Evolutionary conservation across 2,888 invertebrate genomes (phyloP).

Genomic region (Leptinotarsa juncta): DNA sequence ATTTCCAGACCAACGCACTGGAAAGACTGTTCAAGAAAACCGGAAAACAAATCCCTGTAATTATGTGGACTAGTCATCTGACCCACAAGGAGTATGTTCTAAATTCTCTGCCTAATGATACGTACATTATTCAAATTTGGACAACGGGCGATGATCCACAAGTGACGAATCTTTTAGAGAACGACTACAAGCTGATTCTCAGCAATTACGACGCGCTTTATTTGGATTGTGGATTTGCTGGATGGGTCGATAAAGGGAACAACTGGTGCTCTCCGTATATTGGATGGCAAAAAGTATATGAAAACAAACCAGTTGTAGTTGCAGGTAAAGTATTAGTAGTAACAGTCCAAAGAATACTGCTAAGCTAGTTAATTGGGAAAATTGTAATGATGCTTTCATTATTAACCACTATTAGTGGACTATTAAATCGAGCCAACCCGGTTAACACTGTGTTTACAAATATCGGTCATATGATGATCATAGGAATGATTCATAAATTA

Average conservation of each 20-base stretch:
- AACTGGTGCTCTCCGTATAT: constrained; percentile 94
- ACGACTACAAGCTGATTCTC: constrained; percentile 81
- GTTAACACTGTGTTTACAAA: too few relatives aligned
- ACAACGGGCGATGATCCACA: constrained; percentile 76
- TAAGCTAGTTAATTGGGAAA: too few relatives aligned
- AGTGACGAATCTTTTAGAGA: constrained; percentile 75
- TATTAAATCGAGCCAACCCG: too few relatives aligned
- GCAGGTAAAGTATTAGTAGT: constrained; percentile 60
- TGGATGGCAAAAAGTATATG: constrained; percentile 89
- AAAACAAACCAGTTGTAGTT: constrained; percentile 76
- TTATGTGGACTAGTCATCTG: constrained; percentile 86
- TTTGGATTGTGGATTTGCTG: constrained; percentile 86
- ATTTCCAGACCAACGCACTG: constrained; percentile 79
- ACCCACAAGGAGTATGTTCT: constrained; percentile 76
- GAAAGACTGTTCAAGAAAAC: constrained; percentile 67
- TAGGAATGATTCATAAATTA: too few relatives aligned
- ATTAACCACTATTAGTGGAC: too few relatives aligned
- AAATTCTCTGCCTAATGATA: constrained; percentile 75
- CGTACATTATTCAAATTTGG: constrained; percentile 89
- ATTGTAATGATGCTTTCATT: too few relatives aligned
- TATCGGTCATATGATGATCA: too few relatives aligned
- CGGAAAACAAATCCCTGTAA: constrained; percentile 71
- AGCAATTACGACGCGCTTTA: constrained; percentile 90
- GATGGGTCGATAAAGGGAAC: constrained; percentile 84
- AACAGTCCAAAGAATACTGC: too few relatives aligned